These are phyloP conservation scores for Himalopsyche phryganea DNA, from an alignment of 1,140 invertebrate species.

Conservation along the genomic window DNA sequence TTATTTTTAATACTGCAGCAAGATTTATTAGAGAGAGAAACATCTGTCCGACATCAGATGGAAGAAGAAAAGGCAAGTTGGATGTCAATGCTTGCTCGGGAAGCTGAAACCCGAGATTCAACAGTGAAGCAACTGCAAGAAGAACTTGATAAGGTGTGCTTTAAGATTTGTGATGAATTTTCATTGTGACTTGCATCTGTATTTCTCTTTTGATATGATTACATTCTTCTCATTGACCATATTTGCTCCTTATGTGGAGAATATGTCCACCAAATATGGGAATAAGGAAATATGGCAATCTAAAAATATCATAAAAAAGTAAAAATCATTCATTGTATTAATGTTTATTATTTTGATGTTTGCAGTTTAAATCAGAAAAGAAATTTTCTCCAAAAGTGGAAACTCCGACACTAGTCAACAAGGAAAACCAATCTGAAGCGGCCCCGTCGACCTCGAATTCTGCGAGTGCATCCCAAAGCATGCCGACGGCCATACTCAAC, in stretches of 20 bases:
- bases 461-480: neutral
- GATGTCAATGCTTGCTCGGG: slow-evolving; percentile 38
- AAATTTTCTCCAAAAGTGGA: neutral
- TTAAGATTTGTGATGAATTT: neutral
- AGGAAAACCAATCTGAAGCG: slow-evolving; percentile 42
- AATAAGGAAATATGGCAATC: no score
- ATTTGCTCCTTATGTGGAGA: neutral
- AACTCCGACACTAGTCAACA: slow-evolving; percentile 38
- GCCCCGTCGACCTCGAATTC: slow-evolving; percentile 22
- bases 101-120: slow-evolving; percentile 38
- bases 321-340: slow-evolving; percentile 12
- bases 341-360: slow-evolving; percentile 37
- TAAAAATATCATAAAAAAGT: no score
- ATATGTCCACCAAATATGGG: slow-evolving; percentile 1
- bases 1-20: slow-evolving; percentile 39
- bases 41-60: slow-evolving; percentile 44
- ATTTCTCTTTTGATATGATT: neutral
- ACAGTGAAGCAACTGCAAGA: slow-evolving; percentile 4
- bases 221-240: neutral
- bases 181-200: neutral
- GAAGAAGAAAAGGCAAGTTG: slow-evolving; percentile 44
- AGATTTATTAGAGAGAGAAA: slow-evolving; percentile 45
- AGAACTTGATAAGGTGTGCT: slow-evolving; percentile 7
- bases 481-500: slow-evolving; percentile 42
- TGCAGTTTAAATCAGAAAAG: slow-evolving; percentile 37